These are phyloP conservation scores for Junonia oenone DNA, from an alignment of 2,888 invertebrate genomes.

Conservation along the genomic window DNA sequence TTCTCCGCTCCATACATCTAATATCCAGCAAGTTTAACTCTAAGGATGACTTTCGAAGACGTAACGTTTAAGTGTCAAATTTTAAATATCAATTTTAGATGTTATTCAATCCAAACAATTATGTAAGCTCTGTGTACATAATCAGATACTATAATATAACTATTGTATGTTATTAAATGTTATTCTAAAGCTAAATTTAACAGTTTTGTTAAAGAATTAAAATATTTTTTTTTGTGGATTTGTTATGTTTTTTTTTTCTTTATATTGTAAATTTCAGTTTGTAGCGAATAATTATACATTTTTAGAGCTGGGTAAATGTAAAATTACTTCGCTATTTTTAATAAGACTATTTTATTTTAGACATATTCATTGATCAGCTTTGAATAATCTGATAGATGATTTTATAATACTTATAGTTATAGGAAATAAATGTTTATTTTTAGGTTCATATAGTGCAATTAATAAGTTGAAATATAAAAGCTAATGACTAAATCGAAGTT, in stretches of 20 bases:
- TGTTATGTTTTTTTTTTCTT: constrained; percentile 16
- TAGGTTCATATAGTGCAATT: constrained; percentile 71
- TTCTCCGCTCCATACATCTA: constrained; percentile 52
- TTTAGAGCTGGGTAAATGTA: constrained; percentile 75
- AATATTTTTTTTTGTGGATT: constrained; percentile 32
- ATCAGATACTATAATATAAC: constrained; percentile 42
- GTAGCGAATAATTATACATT: constrained; percentile 68
- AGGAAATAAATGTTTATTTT: constrained; percentile 38
- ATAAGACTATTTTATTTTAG: constrained; percentile 20
- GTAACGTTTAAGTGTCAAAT: constrained; percentile 41
- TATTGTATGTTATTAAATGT: constrained; percentile 49
- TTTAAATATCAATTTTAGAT: constrained; percentile 59
- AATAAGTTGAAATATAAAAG: constrained; percentile 74
- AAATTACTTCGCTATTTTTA: constrained; percentile 47
- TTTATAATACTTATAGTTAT: constrained; percentile 10
- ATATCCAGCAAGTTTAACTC: constrained; percentile 37
- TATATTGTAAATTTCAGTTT: neutral
- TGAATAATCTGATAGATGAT: constrained; percentile 5
- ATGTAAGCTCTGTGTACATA: constrained; percentile 72
- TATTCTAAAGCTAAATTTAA: constrained; percentile 20
- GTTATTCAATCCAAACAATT: constrained; percentile 50
- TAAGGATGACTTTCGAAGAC: constrained; percentile 40
- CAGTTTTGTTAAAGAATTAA: constrained; percentile 23
- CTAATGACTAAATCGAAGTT: constrained; percentile 47
- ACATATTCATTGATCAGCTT: constrained; percentile 7